Evolutionary conservation across 2,113 vertebrate genomes (phyloP), one percentile per base, ranked within the genome.

Genomic region (Tor tambroides): DNA sequence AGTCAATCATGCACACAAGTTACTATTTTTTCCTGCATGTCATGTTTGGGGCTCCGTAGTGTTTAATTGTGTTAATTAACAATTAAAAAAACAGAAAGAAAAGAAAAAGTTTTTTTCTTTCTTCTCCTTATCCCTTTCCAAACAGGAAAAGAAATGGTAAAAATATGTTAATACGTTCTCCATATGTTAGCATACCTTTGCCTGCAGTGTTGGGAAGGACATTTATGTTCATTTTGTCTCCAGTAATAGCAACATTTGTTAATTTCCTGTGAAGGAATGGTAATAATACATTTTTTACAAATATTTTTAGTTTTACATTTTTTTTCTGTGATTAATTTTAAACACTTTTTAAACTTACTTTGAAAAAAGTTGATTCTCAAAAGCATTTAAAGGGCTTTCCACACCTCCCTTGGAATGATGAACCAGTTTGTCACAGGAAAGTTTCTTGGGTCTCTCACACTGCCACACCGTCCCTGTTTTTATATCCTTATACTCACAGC

Each of bases 61-160:
- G 46, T 49, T 49, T 12, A 14, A 43, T 43, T 10, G 0, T 8
- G 8, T 46, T 46, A 49, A 49, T 14, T 14, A 49, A 49, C 0
- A 46, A 46, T 46, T 12, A 2, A 49, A 12, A 46, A 46, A 21
- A 87, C 6, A 28, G 86, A 23, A 59, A 56, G 19, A 56, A 23
- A 38, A 56, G 8, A 56, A 23, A 56, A 56, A 6, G 0, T 59
- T 6, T 38, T 38, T 38, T 7, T 38, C 7, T 38, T 38, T 7
- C 38, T 46, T 28, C 28, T 28, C 87, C 8, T 90, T n/a, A 9
- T 46, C 43, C 89, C 89, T 1, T 72, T 10, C 89, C 89, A 90
- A 12, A 63, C 89, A 19, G 28, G 15, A 54, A 89, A 90, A n/a
- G 17, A 49, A 49, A 14, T 49, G 46, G 46, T 14, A 11, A 49